Evolutionary conservation across 2,888 invertebrate genomes (phyloP), one percentile per base, ranked within the genome.

Genomic region (Tipula vernalis): DNA sequence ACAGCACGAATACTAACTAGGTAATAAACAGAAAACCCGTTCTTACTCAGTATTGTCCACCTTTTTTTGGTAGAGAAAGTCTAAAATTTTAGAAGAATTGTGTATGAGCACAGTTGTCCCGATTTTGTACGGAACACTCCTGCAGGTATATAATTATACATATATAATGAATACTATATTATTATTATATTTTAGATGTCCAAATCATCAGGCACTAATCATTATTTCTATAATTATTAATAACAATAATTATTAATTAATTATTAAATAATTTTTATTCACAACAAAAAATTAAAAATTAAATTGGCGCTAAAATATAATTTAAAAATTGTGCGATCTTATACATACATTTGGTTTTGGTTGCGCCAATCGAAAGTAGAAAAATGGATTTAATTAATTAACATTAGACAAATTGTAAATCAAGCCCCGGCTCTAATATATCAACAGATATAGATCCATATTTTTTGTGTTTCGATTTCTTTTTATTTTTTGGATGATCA

Each of bases 361-460:
- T 84, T 13, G 84, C 84, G 41, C 41, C 41, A 84, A 84, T 39
- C 39, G 5, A 84, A 39, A 39, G 8, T 84, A 71, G 71, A 71
- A 28, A 71, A 71, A 51, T 51, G 5, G 0, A 51, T 51, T n/a
- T 10, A n/a, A 51, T 51, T 13, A 51, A 51, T 51, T 51, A 51
- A 18, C 10, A 39, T 88, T 87, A 89, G 15, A 89, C 88, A 88
- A 89, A 89, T 86, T 89, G 87, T 87, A 89, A 88, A 87, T 89
- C 89, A 87, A 88, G 87, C 44, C 87, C 87, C 86, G 89, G 88
- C 86, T 88, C 88, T 28, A 88, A 47, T 39, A 88, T 87, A 87
- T 88, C 88, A 15, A 88, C 88, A 44, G 88, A 87, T 85, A 88
- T 83, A 12, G 88, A 87, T 83, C 87, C 87, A 86, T 87, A 86